Evolutionary conservation across 2,113 vertebrate species (phyloP).

Genomic region (Kryptolebias marmoratus): DNA sequence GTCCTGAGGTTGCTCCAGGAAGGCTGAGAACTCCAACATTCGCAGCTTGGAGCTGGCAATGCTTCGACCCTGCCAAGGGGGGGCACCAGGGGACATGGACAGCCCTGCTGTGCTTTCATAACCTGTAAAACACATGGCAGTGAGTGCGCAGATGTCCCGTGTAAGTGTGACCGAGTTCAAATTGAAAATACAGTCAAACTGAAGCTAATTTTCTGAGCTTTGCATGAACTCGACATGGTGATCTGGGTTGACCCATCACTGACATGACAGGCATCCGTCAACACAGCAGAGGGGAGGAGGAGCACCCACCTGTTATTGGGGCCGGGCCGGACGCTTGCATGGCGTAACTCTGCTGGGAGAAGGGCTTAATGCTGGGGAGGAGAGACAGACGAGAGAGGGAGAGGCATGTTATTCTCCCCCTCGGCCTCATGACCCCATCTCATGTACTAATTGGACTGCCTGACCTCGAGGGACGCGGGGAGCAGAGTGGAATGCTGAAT

Average conservation of each 20-base stretch:
- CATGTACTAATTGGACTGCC: conserved; percentile 66
- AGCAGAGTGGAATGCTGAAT: conserved; percentile 39
- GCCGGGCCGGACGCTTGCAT: conserved; percentile 86
- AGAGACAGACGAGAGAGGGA: conserved; percentile 57
- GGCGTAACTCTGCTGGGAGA: conserved; percentile 90
- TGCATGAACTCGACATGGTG: conserved; percentile 15
- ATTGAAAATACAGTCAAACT: conserved; percentile 8
- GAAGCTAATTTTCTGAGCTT: conserved; percentile 34
- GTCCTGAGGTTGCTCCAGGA: conserved; percentile 93
- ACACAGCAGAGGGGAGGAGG: conserved; percentile 20
- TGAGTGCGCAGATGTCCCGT: background rate
- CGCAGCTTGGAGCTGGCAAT: conserved; percentile 93
- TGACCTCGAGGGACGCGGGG: conserved; percentile 58
- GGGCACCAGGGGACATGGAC: conserved; percentile 82
- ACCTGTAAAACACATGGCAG: conserved; percentile 72
- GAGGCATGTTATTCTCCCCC: conserved; percentile 58
- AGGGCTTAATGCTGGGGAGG: conserved; percentile 90
- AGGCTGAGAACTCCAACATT: conserved; percentile 96
- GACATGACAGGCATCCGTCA: conserved; percentile 59
- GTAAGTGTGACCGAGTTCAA: conserved; percentile 12
- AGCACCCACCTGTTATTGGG: conserved; percentile 87
- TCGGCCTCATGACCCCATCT: conserved; percentile 54
- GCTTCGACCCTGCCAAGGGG: conserved; percentile 91
- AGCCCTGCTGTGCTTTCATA: conserved; percentile 87
- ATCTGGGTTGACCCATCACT: conserved; percentile 37